Evolutionary conservation across 1,140 invertebrate genomes (phyloP).

Genomic region (Copidosoma floridanum): DNA sequence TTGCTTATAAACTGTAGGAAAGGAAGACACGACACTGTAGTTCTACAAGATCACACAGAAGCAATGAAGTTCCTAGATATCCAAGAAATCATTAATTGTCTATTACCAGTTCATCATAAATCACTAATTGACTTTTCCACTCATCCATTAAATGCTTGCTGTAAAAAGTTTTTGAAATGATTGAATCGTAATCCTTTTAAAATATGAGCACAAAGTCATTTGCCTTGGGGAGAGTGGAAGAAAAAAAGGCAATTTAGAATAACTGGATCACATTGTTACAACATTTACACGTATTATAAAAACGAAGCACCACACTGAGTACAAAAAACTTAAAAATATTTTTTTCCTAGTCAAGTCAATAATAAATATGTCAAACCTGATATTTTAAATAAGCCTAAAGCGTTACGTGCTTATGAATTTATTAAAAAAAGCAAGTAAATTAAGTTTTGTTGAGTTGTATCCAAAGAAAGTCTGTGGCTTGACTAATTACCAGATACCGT

Average conservation of each 20-base stretch:
- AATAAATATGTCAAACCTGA: background rate
- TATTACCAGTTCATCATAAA: too few relatives aligned
- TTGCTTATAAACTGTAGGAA: too few relatives aligned
- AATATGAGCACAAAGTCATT: too few relatives aligned
- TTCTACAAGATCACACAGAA: too few relatives aligned
- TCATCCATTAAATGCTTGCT: too few relatives aligned
- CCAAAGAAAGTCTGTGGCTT: constrained; percentile 23
- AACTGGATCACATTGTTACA: constrained; percentile 3
- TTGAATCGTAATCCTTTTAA: too few relatives aligned
- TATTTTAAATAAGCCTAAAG: background rate
- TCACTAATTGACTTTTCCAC: too few relatives aligned
- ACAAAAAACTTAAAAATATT: constrained; percentile 4
- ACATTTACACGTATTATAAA: background rate
- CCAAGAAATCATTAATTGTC: too few relatives aligned
- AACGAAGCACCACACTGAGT: background rate
- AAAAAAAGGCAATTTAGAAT: background rate
- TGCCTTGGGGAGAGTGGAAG: too few relatives aligned
- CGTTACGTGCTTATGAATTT: background rate
- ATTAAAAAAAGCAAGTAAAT: background rate
- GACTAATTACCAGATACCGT: constrained; percentile 25
- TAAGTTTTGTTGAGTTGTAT: background rate
- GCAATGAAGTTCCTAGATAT: too few relatives aligned
- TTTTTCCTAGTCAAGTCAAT: background rate
- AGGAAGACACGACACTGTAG: too few relatives aligned
- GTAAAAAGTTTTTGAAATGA: too few relatives aligned